Conservation (phyloP, 2,797 vertebrate species). For the Silurus aristotelis region DNA sequence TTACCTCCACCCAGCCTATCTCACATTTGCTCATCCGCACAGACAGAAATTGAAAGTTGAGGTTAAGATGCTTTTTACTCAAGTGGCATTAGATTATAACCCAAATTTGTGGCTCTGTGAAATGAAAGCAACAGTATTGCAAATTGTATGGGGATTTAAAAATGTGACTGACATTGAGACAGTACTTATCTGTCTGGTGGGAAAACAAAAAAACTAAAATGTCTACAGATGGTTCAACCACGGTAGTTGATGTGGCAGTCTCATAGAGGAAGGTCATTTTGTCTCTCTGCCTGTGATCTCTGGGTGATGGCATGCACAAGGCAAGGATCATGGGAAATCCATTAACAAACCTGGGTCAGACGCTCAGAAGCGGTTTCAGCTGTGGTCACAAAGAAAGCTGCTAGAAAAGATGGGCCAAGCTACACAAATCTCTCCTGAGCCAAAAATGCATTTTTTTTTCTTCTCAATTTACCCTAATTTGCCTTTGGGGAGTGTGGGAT, state of each 20-base stretch:
- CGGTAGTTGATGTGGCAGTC: conserved; percentile 40
- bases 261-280: conserved; percentile 21
- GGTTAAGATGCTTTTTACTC: background rate
- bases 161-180: conserved; percentile 23
- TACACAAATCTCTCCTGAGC: conserved; percentile 11
- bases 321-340: conserved; percentile 49
- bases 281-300: conserved; percentile 34
- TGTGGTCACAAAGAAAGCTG: conserved; percentile 41
- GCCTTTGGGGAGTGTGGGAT: conserved; percentile 18
- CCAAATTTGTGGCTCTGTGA: conserved; percentile 36
- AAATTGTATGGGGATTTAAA: conserved; percentile 12
- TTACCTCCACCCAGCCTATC: conserved; percentile 13
- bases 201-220: conserved; percentile 38
- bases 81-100: conserved; percentile 29
- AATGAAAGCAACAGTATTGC: conserved; percentile 6
- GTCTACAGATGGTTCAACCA: conserved; percentile 25
- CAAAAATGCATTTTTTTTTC: conserved; percentile 12
- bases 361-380: conserved; percentile 37
- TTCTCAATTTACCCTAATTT: conserved; percentile 36
- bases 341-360: conserved; percentile 44
- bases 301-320: conserved; percentile 10
- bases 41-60: conserved; percentile 8
- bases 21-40: background rate
- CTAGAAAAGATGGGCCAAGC: conserved; percentile 21
- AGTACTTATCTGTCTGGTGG: conserved; percentile 37